Evolutionary conservation across 2,888 invertebrate genomes (phyloP), one percentile per base, ranked within the genome.

Genomic region (Clusia tigrina): DNA sequence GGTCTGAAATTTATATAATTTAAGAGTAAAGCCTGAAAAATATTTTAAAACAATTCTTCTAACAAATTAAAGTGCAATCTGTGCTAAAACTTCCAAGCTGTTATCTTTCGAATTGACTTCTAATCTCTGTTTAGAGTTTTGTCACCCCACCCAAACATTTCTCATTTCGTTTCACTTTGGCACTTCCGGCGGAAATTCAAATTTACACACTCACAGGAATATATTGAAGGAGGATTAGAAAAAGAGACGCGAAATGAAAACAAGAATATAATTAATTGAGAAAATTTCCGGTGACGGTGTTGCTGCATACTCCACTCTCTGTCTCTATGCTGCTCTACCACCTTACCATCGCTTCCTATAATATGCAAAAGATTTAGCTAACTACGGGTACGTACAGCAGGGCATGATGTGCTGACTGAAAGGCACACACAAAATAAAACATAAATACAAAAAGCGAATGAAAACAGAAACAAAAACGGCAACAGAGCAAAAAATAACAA

Each of bases 81-180:
- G n/a, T n/a, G n/a, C n/a, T n/a, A n/a, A n/a, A n/a, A n/a, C n/a
- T n/a, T n/a, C n/a, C n/a, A n/a, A n/a, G n/a, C n/a, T n/a, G n/a
- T n/a, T n/a, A n/a, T n/a, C n/a, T n/a, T n/a, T n/a, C n/a, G n/a
- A n/a, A n/a, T n/a, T n/a, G n/a, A n/a, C n/a, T n/a, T n/a, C n/a
- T n/a, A n/a, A n/a, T n/a, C n/a, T n/a, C n/a, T n/a, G n/a, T n/a
- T n/a, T n/a, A n/a, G n/a, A n/a, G n/a, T n/a, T n/a, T n/a, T n/a
- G n/a, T n/a, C n/a, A n/a, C n/a, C n/a, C n/a, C n/a, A n/a, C n/a
- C n/a, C n/a, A n/a, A n/a, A n/a, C n/a, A n/a, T n/a, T n/a, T n/a
- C n/a, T n/a, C n/a, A n/a, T n/a, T 74, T 69, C 69, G 72, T 74
- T 74, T 72, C 73, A 63, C 62, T 62, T 64, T 69, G 71, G 64